phyloP scores from a whole-genome alignment of 2,797 vertebrate species.

The Falco concolor region DNA sequence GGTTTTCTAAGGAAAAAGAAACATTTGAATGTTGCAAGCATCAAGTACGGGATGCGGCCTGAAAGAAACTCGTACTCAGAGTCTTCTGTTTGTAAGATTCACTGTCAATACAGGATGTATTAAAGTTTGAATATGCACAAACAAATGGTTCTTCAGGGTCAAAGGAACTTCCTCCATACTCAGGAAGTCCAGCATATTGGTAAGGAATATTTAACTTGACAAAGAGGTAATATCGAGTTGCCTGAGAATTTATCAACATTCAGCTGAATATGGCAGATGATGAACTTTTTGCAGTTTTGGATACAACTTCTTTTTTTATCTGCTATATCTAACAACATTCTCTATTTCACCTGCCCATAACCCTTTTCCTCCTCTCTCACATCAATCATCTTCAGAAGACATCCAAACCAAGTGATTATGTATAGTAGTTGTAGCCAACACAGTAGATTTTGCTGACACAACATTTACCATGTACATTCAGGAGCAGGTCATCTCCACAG shows the following conservation, averaged over 20 bases:
- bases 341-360: not conserved
- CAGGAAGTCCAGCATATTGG: not conserved
- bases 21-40: not conserved
- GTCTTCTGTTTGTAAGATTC: not conserved
- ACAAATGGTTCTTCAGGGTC: not conserved
- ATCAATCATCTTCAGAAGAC: not conserved
- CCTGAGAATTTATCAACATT: not conserved
- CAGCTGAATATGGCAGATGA: not conserved
- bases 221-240: not conserved
- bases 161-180: not conserved
- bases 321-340: not conserved
- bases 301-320: not conserved
- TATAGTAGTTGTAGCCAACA: not conserved
- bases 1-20: not conserved
- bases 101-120: not conserved
- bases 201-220: not conserved
- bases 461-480: accelerated
- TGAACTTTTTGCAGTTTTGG: not conserved
- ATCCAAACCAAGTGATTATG: not conserved
- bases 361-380: not conserved
- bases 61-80: not conserved
- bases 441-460: not conserved
- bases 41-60: not conserved
- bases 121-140: not conserved
- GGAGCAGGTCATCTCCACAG: not conserved